Base-by-base conservation (phyloP, 2,797 vertebrate genomes). In the Galago senegalensis region DNA sequence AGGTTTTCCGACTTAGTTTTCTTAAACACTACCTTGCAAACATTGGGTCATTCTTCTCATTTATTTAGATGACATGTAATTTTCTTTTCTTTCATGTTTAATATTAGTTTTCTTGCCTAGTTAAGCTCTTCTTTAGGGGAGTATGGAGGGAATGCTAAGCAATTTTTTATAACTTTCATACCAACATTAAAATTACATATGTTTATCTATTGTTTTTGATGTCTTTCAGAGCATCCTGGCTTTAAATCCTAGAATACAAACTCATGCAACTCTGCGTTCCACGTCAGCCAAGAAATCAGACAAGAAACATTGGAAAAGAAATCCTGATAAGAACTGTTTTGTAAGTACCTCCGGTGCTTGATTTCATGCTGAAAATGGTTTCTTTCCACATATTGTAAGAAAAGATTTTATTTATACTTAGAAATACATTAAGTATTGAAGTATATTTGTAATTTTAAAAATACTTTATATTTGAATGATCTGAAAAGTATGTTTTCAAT, bases 241-340 rank as follows among this genome's bases (percentile, higher is more conserved):
- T 97, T 98, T 99, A 97, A 99, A 99, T 97, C 99, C 99, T 46
- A 98, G 98, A 79, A 99, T 98, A 91, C 99, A 99, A 98, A 98
- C 84, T 70, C 98, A 99, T 79, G 98, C 99, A 87, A 89, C 98
- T 96, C 97, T 99, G 90, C 96, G 98, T 95, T 99, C 99, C 46
- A 99, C 99, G 29, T 97, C 98, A 0, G 97, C 93, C 96, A 99
- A 99, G 98, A 99, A 99, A 97, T 98, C 98, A 93, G 99, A 99
- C 91, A 99, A 99, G 98, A 99, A 99, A 96, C 99, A 99, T 11
- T 99, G 99, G 99, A 99, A 99, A 97, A 99, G 99, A 97, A 99
- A 99, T 96, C 94, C 98, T 70, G 99, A 99, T 73, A 99, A 98
- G 96, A 98, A 87, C 98, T 99, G 99, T 95, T 98, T 98, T 87